Percentiles rank a stretch among this genome's conserved stretches.
phyloP scores from a whole-genome alignment of 2,888 invertebrate species.

The Tetranychus truncatus region DNA sequence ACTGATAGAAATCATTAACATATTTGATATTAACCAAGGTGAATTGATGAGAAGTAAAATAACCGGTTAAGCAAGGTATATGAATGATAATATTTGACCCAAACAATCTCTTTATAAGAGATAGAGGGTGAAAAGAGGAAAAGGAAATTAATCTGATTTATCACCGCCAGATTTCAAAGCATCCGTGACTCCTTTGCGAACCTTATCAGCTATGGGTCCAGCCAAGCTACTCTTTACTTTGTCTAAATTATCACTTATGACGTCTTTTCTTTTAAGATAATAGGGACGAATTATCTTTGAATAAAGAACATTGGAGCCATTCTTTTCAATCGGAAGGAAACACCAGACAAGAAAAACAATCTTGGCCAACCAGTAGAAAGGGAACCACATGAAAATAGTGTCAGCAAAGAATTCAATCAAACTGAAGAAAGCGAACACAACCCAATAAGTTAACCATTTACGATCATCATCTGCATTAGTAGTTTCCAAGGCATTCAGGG shows the following conservation, averaged over 20 bases:
- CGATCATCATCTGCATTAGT: constrained; percentile 51
- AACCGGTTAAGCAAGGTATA: too few species aligned
- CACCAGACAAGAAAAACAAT: constrained; percentile 73
- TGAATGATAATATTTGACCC: too few species aligned
- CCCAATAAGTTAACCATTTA: constrained; percentile 98
- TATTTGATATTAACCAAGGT: too few species aligned
- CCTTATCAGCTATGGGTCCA: neutral
- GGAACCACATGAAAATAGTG: constrained; percentile 41
- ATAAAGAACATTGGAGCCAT: constrained; percentile 64
- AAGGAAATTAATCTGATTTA: neutral
- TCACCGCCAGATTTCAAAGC: neutral
- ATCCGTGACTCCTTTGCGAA: neutral
- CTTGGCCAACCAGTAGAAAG: constrained; percentile 33
- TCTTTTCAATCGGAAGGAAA: constrained; percentile 60
- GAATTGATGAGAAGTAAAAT: too few species aligned
- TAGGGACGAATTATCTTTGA: constrained; percentile 52
- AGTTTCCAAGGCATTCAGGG: constrained; percentile 41
- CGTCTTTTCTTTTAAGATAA: constrained; percentile 56
- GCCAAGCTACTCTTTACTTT: neutral
- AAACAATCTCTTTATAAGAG: too few species aligned
- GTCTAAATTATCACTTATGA: constrained; percentile 37
- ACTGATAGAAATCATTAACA: too few species aligned
- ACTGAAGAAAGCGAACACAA: constrained; percentile 83
- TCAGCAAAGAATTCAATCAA: constrained; percentile 84
- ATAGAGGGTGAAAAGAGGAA: neutral